Evolutionary conservation across 2,888 invertebrate species (phyloP).

Genomic region (Watsonalla cultraria): DNA sequence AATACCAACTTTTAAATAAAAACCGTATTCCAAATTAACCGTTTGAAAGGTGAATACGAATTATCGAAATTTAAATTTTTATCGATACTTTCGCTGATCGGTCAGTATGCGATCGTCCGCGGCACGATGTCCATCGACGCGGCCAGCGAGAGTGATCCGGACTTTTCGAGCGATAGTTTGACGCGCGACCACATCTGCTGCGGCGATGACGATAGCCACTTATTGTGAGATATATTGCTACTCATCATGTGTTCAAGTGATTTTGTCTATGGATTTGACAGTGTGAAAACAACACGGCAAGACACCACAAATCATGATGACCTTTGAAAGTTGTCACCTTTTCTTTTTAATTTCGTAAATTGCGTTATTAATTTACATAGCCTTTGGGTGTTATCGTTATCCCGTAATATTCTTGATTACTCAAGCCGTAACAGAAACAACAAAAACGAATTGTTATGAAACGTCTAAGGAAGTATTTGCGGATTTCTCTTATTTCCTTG

Average conservation of each 20-base stretch:
- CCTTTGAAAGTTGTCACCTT: too few species aligned
- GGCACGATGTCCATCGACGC: conserved; percentile 39
- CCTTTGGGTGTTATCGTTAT: too few species aligned
- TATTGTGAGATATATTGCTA: conserved; percentile 42
- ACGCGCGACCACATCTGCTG: conserved; percentile 24
- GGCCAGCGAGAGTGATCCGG: conserved; percentile 22
- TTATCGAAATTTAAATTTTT: conserved; percentile 33
- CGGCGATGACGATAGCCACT: conserved; percentile 26
- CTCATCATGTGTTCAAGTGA: neutral
- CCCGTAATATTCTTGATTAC: too few species aligned
- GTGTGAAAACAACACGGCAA: neutral
- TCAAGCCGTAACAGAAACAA: too few species aligned
- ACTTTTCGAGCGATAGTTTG: conserved; percentile 63
- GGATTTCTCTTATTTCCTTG: too few species aligned
- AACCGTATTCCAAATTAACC: conserved; percentile 6
- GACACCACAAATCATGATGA: too few species aligned
- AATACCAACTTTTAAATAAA: neutral
- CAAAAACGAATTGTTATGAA: too few species aligned
- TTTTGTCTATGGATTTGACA: neutral
- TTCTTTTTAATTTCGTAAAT: too few species aligned
- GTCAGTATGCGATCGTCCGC: conserved; percentile 43
- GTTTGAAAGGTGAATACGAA: conserved; percentile 29
- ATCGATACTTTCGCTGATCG: conserved; percentile 41
- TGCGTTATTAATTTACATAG: too few species aligned
- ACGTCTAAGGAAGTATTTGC: too few species aligned